A percentile compares a stretch with the other conserved stretches of the same genome.
phyloP scores from a whole-genome alignment of 2,797 vertebrate genomes.

The Alfaro cultratus region DNA sequence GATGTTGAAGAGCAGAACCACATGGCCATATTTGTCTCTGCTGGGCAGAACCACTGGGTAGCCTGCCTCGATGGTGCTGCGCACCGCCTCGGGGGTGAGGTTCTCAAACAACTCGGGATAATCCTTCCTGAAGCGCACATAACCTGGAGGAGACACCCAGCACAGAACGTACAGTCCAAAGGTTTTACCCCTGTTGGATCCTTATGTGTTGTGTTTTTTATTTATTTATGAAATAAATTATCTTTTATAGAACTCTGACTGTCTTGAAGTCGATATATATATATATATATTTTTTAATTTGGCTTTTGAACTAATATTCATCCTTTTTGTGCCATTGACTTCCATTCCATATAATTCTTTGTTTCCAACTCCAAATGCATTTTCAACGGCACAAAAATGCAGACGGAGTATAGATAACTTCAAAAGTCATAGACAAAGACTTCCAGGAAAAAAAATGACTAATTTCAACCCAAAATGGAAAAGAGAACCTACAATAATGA shows the following conservation, averaged over 20 bases:
- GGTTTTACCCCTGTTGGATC: not conserved
- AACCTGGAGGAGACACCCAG: conserved; percentile 78
- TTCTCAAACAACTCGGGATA: conserved; percentile 95
- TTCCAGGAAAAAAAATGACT: not conserved
- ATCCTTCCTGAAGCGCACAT: conserved; percentile 92
- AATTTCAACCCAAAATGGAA: not conserved
- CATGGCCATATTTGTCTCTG: conserved; percentile 91
- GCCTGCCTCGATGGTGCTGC: conserved; percentile 94
- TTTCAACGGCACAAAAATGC: not conserved
- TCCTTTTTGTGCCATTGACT: not conserved
- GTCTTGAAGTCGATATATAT: not conserved
- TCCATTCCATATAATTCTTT: not conserved
- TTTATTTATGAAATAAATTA: not conserved
- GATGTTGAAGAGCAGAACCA: conserved; percentile 96
- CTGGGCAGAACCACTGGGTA: conserved; percentile 92
- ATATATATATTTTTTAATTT: not conserved
- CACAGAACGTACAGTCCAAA: not conserved
- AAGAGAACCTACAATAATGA: not conserved
- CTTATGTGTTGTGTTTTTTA: not conserved
- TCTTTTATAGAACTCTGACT: not conserved
- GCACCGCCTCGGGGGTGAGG: conserved; percentile 89
- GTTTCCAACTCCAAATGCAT: not conserved
- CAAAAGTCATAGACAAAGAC: not conserved
- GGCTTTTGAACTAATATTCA: not conserved
- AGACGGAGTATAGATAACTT: not conserved